These are phyloP conservation scores for Polia nebulosa DNA, from an alignment of 2,888 invertebrate species.

Conservation along the genomic window DNA sequence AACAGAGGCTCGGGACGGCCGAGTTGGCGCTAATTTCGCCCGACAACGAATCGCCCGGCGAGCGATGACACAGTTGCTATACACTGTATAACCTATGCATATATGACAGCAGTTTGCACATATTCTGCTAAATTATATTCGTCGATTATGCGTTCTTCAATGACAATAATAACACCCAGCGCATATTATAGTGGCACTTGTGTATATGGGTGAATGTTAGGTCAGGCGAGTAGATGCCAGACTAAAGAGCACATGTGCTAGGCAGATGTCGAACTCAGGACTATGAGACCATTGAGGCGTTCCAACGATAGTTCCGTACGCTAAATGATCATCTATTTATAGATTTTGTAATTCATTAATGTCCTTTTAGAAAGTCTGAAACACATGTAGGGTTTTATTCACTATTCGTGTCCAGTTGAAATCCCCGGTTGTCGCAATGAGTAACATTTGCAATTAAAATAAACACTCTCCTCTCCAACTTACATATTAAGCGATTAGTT, in stretches of 20 bases:
- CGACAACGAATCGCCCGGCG: slow-evolving; percentile 78
- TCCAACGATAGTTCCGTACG: slow-evolving; percentile 68
- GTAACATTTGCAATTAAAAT: slow-evolving; percentile 34
- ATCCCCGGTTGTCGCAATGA: neutral
- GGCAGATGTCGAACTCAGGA: slow-evolving; percentile 78
- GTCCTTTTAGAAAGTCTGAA: slow-evolving; percentile 11
- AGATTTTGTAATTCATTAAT: slow-evolving; percentile 15
- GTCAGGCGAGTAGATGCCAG: slow-evolving; percentile 71
- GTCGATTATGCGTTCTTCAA: slow-evolving; percentile 24
- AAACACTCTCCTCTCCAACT: slow-evolving; percentile 31
- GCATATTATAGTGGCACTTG: slow-evolving; percentile 23
- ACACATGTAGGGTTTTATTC: neutral
- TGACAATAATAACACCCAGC: slow-evolving; percentile 23
- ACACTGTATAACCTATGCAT: slow-evolving; percentile 50
- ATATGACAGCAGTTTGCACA: slow-evolving; percentile 27
- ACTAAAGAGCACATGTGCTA: slow-evolving; percentile 74
- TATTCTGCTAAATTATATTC: slow-evolving; percentile 23
- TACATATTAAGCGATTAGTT: slow-evolving; percentile 48
- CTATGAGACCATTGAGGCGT: slow-evolving; percentile 70
- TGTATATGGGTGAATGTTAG: slow-evolving; percentile 61
- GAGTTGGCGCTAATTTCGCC: slow-evolving; percentile 83
- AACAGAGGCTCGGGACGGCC: slow-evolving; percentile 82
- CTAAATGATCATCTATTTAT: slow-evolving; percentile 39
- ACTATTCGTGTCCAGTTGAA: neutral
- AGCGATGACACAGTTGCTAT: slow-evolving; percentile 75